Conservation (phyloP, 2,888 invertebrate species). For the Lithophane ornitopus region DNA sequence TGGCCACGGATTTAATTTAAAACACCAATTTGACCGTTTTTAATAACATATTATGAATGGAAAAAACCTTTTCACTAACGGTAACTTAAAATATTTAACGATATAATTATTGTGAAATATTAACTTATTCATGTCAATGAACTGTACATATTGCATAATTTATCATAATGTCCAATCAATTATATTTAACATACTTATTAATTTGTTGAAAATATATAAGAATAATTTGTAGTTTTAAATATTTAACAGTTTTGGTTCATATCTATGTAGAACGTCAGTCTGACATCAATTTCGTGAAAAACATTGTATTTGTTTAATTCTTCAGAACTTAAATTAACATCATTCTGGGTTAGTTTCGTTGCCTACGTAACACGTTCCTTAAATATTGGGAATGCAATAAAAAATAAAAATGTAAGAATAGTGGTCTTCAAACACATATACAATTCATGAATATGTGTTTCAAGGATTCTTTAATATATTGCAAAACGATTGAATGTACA, state of each 20-base stretch:
- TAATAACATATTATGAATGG: neutral
- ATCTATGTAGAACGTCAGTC: neutral
- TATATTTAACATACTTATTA: neutral
- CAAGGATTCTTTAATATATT: no score
- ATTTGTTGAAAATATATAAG: neutral
- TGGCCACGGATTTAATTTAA: neutral
- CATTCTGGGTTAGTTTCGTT: neutral
- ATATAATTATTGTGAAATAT: constrained; percentile 30
- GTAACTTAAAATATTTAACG: neutral
- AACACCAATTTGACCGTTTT: neutral
- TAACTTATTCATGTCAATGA: constrained; percentile 14
- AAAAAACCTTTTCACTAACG: neutral
- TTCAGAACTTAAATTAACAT: neutral
- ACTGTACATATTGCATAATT: constrained; percentile 30
- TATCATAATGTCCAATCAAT: constrained; percentile 11
- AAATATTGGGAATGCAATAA: neutral
- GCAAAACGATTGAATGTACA: no score
- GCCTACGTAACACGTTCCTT: neutral
- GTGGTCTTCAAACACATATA: constrained; percentile 27
- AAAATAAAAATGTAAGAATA: neutral
- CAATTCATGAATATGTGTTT: no score
- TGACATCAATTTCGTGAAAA: neutral
- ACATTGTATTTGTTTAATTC: neutral
- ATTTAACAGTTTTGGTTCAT: neutral
- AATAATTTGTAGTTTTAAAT: no score